These are phyloP conservation scores for Aproaerema taeniolella DNA, from an alignment of 2,888 invertebrate species.

Conservation along the genomic window DNA sequence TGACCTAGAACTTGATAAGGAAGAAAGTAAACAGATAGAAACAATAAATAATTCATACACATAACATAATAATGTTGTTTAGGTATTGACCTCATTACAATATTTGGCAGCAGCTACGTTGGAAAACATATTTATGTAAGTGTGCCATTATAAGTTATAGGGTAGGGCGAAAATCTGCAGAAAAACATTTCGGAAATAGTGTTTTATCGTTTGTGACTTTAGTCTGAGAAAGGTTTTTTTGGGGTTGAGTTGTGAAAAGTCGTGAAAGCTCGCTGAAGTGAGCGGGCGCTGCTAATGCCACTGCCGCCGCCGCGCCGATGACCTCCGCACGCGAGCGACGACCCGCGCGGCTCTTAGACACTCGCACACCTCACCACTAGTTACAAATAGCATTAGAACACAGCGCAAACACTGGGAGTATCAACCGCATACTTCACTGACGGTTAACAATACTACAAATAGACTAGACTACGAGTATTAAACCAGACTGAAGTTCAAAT, in stretches of 20 bases:
- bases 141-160: no score
- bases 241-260: conserved; percentile 20
- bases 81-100: conserved; percentile 58
- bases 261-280: conserved; percentile 38
- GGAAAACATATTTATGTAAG: no score
- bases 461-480: background rate
- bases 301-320: conserved; percentile 50
- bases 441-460: background rate
- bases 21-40: conserved; percentile 62
- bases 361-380: background rate
- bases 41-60: conserved; percentile 60
- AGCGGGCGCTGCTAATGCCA: conserved; percentile 20
- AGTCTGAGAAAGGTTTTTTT: no score
- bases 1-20: conserved; percentile 65
- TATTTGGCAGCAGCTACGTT: no score
- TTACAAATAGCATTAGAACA: conserved; percentile 8
- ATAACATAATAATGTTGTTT: conserved; percentile 42
- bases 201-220: no score
- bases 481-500: no score
- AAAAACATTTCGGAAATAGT: no score
- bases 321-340: conserved; percentile 65
- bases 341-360: conserved; percentile 34
- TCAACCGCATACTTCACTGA: conserved; percentile 11
- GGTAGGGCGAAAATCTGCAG: no score
- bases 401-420: conserved; percentile 8